These are phyloP conservation scores for Meteorus colon DNA, from an alignment of 2,888 invertebrate genomes.

Conservation along the genomic window DNA sequence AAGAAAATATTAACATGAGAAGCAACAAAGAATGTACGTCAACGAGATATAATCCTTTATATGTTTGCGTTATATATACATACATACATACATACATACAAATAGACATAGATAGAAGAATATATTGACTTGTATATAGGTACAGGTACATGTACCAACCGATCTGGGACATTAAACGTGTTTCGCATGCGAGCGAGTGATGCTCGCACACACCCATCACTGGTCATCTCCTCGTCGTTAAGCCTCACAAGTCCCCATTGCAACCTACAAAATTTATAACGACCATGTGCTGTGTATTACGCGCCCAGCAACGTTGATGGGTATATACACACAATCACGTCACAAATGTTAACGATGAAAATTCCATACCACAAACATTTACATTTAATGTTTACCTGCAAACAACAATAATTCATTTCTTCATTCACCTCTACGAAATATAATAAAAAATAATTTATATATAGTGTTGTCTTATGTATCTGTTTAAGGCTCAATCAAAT, in stretches of 20 bases:
- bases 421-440: no score
- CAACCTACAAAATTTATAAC: conserved; percentile 57
- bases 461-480: no score
- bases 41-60: neutral
- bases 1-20: neutral
- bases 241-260: conserved; percentile 41
- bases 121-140: neutral
- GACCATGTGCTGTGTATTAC: conserved; percentile 48
- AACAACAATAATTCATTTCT: neutral
- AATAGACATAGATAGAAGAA: neutral
- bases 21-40: neutral
- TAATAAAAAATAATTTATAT: no score
- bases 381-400: neutral
- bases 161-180: conserved; percentile 55
- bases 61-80: neutral
- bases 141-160: conserved; percentile 26
- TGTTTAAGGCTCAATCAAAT: no score
- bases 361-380: conserved; percentile 33
- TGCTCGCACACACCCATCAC: conserved; percentile 26
- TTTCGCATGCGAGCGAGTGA: conserved; percentile 51
- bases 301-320: conserved; percentile 34
- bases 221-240: conserved; percentile 54
- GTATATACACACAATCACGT: conserved; percentile 26
- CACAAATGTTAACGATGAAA: conserved; percentile 43
- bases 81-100: conserved; percentile 5